Evolutionary conservation across 2,113 vertebrate species (phyloP).

Genomic region (Pluvialis apricaria): DNA sequence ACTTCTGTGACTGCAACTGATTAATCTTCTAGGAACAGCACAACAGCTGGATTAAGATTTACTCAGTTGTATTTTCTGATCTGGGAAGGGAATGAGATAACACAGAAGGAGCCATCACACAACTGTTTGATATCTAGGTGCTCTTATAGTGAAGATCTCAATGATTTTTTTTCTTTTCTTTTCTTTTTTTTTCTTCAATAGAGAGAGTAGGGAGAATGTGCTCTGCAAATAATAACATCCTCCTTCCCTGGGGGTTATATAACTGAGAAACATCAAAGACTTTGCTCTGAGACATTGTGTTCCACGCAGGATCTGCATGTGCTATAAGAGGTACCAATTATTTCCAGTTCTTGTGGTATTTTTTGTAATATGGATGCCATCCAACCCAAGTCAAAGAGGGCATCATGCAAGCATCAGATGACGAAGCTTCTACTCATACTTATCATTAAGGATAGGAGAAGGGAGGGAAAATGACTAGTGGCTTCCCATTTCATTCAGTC

Average conservation of each 20-base stretch:
- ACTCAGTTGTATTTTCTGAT: neutral
- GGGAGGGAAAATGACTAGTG: slow-evolving; percentile 14
- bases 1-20: neutral
- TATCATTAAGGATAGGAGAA: slow-evolving; percentile 16
- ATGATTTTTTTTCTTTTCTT: fast-evolving
- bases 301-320: slow-evolving; percentile 26
- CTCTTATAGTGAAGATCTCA: neutral
- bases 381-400: slow-evolving; percentile 21
- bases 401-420: slow-evolving; percentile 26
- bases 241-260: slow-evolving; percentile 6
- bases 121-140: neutral
- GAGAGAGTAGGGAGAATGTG: neutral
- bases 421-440: slow-evolving; percentile 17
- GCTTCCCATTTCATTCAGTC: slow-evolving; percentile 18
- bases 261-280: slow-evolving; percentile 54
- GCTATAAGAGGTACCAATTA: slow-evolving; percentile 51
- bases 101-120: neutral
- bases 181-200: neutral
- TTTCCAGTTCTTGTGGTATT: slow-evolving; percentile 43
- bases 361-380: neutral
- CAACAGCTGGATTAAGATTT: neutral
- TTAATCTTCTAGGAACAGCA: neutral
- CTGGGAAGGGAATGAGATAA: neutral
- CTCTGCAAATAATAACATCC: neutral
- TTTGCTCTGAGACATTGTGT: slow-evolving; percentile 30